Evolutionary conservation across 1,140 invertebrate species (phyloP).

Genomic region (Hestina assimilis): DNA sequence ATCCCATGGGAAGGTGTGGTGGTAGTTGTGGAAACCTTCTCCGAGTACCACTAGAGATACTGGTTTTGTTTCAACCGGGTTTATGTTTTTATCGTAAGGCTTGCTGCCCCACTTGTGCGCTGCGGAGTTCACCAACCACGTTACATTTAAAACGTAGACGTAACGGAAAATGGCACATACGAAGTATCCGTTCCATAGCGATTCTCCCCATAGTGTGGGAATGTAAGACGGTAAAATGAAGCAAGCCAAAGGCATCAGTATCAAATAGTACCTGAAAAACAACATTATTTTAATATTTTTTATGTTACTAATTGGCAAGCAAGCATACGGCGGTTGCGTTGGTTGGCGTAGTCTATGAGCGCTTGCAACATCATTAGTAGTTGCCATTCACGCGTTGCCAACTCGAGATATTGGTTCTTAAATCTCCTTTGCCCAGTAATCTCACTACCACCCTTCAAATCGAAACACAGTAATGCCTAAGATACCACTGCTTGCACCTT

Average conservation of each 20-base stretch:
- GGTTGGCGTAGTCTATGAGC: too few species aligned
- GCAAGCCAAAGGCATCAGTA: constrained; percentile 82
- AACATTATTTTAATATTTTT: background rate
- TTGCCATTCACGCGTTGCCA: too few species aligned
- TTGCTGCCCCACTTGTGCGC: constrained; percentile 86
- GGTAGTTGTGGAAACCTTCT: constrained; percentile 87
- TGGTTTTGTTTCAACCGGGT: constrained; percentile 81
- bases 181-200: constrained; percentile 80
- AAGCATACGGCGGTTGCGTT: too few species aligned
- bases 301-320: too few species aligned
- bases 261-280: constrained; percentile 83
- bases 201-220: constrained; percentile 86
- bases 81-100: constrained; percentile 86
- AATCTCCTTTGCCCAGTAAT: too few species aligned
- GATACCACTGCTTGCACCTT: too few species aligned
- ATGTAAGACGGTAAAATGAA: constrained; percentile 87
- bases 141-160: constrained; percentile 83
- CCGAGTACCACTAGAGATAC: constrained; percentile 80
- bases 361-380: too few species aligned
- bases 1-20: constrained; percentile 88
- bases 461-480: too few species aligned
- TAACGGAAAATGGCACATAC: constrained; percentile 82
- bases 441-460: too few species aligned
- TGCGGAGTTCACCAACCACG: constrained; percentile 87
- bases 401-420: too few species aligned